A percentile compares a stretch with the other conserved stretches of the same genome.
These are phyloP conservation scores for Nothura maculosa DNA, from an alignment of 2,797 vertebrate species.

Conservation along the genomic window DNA sequence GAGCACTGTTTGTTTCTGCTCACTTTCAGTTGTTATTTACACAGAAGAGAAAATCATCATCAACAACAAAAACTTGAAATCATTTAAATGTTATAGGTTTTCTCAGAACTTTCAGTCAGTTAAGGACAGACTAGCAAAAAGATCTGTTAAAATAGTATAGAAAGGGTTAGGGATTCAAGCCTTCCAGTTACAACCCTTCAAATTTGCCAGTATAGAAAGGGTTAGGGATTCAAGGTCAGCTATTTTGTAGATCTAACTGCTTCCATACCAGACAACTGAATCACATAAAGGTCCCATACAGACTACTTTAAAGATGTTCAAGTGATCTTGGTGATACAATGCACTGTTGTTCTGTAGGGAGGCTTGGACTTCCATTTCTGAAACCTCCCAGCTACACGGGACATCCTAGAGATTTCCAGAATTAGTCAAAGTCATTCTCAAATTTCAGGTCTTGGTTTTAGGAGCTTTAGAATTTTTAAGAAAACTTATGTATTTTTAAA, in stretches of 20 bases:
- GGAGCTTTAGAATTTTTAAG: neutral
- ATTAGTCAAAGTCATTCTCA: neutral
- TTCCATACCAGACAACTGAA: neutral
- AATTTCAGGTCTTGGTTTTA: neutral
- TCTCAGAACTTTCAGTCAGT: neutral
- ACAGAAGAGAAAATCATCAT: neutral
- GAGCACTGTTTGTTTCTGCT: neutral
- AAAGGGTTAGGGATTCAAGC: too few species aligned
- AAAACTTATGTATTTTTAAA: neutral
- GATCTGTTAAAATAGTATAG: neutral
- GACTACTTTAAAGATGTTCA: neutral
- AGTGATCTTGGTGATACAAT: neutral
- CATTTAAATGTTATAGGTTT: neutral
- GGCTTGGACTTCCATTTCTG: neutral
- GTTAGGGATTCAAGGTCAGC: neutral
- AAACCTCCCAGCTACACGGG: neutral
- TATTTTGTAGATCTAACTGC: neutral
- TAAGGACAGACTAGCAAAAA: neutral
- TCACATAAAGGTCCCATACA: neutral
- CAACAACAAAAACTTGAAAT: neutral
- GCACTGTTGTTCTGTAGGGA: neutral
- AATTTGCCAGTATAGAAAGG: neutral
- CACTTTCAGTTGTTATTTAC: conserved; percentile 74
- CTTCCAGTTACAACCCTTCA: too few species aligned
- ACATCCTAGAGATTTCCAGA: neutral